Evolutionary conservation across 2,888 invertebrate genomes (phyloP), one percentile per base, ranked within the genome.

Genomic region (Cabera pusaria): DNA sequence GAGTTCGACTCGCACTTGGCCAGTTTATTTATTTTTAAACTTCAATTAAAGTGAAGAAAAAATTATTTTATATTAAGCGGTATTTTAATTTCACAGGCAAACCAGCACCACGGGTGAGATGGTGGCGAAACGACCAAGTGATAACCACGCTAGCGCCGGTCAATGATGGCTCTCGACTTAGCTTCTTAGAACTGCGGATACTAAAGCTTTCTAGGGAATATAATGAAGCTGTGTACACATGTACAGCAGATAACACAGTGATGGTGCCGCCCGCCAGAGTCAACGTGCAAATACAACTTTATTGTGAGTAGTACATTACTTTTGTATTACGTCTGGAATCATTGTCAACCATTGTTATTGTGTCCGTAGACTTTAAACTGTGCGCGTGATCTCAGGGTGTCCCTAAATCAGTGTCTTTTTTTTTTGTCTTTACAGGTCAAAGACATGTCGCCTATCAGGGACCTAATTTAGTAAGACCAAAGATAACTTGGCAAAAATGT

Each of bases 241-340:
- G 95, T 64, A 92, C 93, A 52, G 94, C 94, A 3, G 92, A 92
- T 63, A 94, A 94, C 68, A 94, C 93, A 24, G 90, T 91, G 26
- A 78, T 93, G 45, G 93, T 93, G 11, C 91, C 92, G 2, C 94
- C 94, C 0, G 75, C 93, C 44, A 89, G 92, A 17, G 91, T 93
- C 36, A 90, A 91, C 40, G 91, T 94, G 38, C 92, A 93, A 56
- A 90, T 94, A 50, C 93, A 94, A 62, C 90, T 95, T 77, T 92
- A 92, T 71, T 87, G 90, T 90, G 49, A 89, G 94, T 91, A 33
- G 14, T 14, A n/a, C n/a, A n/a, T n/a, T n/a, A n/a, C n/a, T n/a
- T n/a, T n/a, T n/a, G n/a, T n/a, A n/a, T n/a, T n/a, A n/a, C n/a
- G n/a, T n/a, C n/a, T n/a, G n/a, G n/a, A n/a, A n/a, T n/a, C n/a